Base-by-base conservation (phyloP, 2,888 invertebrate genomes). In the Strigamia transsilvanica region DNA sequence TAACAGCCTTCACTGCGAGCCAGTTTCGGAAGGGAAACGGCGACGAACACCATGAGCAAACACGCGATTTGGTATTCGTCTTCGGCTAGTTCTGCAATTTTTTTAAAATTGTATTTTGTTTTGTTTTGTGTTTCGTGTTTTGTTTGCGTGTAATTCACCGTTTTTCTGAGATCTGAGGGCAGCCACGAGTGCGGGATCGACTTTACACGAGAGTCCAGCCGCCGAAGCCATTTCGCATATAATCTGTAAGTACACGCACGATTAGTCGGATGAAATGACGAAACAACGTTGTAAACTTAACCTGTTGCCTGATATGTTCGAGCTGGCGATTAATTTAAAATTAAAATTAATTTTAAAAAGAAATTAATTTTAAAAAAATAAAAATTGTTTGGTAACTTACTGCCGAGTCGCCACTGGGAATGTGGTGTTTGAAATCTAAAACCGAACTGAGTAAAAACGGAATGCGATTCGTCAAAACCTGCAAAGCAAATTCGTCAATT, bases 141-240 rank as follows among this genome's bases (percentile, higher is more conserved):
- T 46, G n/a, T n/a, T n/a, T n/a, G n/a, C n/a, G 66, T 15, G 56
- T 85, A n/a, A n/a, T n/a, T n/a, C 85, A 88, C 89, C 88, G 85
- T 87, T 89, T 88, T 97, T 98, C 87, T 98, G 97, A 83, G 94
- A 92, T 85, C 95, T 92, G 10, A 99, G 89, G 0, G 98, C 96
- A 51, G 94, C 92, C 7, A 98, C 96, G 80, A 99, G 90, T 0
- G 97, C 95, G 0, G 99, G 97, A 88, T 99, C 99, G 0, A 99
- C 96, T 88, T 95, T 95, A 87, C 98, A 97, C 0, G 93, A 90
- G 83, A 98, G 90, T 0, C 99, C 99, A 18, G 98, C 97, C 0
- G 99, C 97, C 0, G 98, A 95, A 2, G 98, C 97, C 96, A 99
- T 96, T 89, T 99, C 99, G 84, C 94, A 95, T 82, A 99, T 97